Conservation (phyloP, 2,888 invertebrate genomes). For the Drosophila barbarae region DNA sequence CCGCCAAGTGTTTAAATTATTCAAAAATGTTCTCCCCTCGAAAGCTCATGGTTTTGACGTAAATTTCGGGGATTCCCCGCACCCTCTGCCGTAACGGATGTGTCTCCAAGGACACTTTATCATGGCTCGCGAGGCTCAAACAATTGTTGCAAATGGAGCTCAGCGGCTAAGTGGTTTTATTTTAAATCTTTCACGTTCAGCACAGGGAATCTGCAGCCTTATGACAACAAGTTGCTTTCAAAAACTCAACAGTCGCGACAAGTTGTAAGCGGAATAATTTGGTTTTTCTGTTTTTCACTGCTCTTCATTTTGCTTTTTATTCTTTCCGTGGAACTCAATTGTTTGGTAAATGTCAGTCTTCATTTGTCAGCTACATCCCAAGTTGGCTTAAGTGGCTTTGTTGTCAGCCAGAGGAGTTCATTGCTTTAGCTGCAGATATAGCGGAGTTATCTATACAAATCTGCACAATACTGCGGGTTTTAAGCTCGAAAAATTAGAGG, state of each 20-base stretch:
- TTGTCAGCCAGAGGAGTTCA: conserved; percentile 61
- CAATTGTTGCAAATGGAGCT: conserved; percentile 64
- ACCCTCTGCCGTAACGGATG: not conserved
- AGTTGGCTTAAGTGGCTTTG: conserved; percentile 70
- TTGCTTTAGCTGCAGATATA: conserved; percentile 39
- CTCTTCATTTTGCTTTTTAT: conserved; percentile 47
- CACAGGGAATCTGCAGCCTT: conserved; percentile 47
- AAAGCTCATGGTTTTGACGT: conserved; percentile 37
- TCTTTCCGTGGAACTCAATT: conserved; percentile 42
- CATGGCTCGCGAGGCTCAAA: conserved; percentile 50
- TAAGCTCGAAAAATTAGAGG: conserved; percentile 5
- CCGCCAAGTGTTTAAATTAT: conserved; percentile 24
- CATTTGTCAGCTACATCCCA: conserved; percentile 74
- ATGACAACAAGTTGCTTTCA: conserved; percentile 75
- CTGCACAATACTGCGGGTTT: conserved; percentile 19
- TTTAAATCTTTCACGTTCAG: conserved; percentile 79
- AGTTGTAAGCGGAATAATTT: conserved; percentile 64
- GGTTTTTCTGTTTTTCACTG: conserved; percentile 38
- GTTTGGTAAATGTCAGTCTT: conserved; percentile 79
- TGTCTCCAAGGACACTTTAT: conserved; percentile 56
- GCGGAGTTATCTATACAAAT: conserved; percentile 35
- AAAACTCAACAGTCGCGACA: conserved; percentile 69
- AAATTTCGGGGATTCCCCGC: conserved; percentile 9
- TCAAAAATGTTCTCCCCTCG: conserved; percentile 5
- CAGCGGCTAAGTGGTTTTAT: conserved; percentile 79